Conservation (phyloP, 1,140 invertebrate genomes). For the Phymorhynchus buccinoides region DNA sequence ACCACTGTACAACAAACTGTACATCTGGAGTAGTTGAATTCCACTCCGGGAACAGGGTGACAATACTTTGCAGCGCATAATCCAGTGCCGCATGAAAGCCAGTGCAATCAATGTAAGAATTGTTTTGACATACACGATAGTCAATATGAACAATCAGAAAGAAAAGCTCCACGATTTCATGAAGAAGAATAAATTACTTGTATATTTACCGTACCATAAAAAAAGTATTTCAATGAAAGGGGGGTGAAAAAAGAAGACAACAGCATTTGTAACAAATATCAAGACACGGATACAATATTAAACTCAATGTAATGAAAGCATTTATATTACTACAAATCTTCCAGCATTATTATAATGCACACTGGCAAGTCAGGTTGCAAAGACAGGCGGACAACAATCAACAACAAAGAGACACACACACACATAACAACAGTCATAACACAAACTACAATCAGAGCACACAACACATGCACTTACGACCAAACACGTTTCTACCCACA, state of each 20-base stretch:
- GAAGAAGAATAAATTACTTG: neutral
- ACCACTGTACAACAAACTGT: neutral
- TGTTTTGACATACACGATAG: neutral
- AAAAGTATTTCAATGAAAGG: neutral
- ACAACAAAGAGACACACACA: neutral
- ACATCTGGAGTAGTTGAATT: neutral
- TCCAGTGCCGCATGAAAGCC: neutral
- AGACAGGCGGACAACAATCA: constrained; percentile 20
- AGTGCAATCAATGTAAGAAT: neutral
- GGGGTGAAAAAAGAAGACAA: neutral
- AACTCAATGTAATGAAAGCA: neutral
- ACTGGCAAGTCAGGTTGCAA: neutral
- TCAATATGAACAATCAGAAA: neutral
- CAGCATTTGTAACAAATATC: neutral
- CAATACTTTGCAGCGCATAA: neutral
- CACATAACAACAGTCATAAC: neutral
- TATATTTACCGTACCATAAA: neutral
- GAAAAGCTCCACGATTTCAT: neutral
- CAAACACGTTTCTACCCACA: too few species aligned
- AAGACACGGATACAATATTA: neutral
- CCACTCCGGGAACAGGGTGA: neutral
- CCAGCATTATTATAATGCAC: neutral
- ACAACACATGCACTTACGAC: neutral
- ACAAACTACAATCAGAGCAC: neutral
- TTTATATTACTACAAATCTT: neutral